These are phyloP conservation scores for Lochmaea capreae DNA, from an alignment of 2,888 invertebrate genomes.

Conservation along the genomic window DNA sequence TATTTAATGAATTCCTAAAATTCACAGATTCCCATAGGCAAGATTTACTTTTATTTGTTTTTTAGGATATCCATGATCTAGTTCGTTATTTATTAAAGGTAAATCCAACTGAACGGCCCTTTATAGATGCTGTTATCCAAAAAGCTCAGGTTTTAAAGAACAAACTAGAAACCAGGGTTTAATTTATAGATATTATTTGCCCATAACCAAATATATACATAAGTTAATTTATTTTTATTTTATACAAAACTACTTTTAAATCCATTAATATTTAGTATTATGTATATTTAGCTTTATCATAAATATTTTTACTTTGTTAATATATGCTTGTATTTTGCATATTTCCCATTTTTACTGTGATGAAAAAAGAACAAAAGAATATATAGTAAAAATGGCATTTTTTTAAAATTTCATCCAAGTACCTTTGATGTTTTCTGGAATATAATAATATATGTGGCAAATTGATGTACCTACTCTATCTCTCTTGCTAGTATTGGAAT, in stretches of 20 bases:
- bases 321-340: too few species aligned
- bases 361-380: too few species aligned
- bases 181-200: conserved; percentile 43
- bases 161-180: conserved; percentile 71
- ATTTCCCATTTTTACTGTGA: too few species aligned
- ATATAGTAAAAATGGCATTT: too few species aligned
- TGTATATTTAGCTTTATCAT: too few species aligned
- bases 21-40: background rate
- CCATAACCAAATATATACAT: background rate
- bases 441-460: too few species aligned
- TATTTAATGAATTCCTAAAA: background rate
- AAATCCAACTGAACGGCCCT: conserved; percentile 82
- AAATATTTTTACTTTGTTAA: too few species aligned
- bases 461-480: too few species aligned
- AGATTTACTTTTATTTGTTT: conserved; percentile 46
- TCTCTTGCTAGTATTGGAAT: too few species aligned
- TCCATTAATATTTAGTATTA: too few species aligned
- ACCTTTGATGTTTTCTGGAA: too few species aligned
- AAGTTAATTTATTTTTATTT: background rate
- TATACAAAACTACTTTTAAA: background rate
- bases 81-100: conserved; percentile 78
- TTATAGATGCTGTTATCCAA: conserved; percentile 78
- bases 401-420: too few species aligned
- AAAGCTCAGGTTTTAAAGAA: conserved; percentile 71
- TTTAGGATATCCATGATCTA: conserved; percentile 76